phyloP scores from a whole-genome alignment of 92 coral and sea anemone species.

The Isaurus tuberculatus region DNA sequence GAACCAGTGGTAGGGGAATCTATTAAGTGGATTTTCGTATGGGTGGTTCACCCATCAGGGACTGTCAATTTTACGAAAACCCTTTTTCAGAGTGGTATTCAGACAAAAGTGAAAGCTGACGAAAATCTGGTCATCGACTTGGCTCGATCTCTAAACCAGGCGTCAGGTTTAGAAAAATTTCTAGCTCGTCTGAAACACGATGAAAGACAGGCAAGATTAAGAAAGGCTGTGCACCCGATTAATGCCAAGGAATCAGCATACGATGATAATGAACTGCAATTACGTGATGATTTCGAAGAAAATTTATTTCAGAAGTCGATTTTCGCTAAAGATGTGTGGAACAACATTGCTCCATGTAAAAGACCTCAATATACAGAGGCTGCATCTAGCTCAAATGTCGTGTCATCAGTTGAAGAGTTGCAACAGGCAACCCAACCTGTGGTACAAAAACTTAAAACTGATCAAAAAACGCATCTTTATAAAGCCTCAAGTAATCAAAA shows the following conservation, averaged over 20 bases:
- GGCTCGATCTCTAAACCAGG: conserved; percentile 43
- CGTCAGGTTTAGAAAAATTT: conserved; percentile 13
- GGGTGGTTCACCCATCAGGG: conserved; percentile 61
- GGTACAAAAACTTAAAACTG: no score
- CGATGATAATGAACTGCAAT: background rate
- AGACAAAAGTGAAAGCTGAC: conserved; percentile 50
- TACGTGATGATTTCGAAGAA: conserved; percentile 1
- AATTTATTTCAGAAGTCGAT: background rate
- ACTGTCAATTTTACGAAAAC: conserved; percentile 56
- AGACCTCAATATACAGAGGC: background rate
- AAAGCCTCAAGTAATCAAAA: no score
- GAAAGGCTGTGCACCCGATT: background rate
- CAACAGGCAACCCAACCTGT: background rate
- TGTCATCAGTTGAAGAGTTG: background rate
- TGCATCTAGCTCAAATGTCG: background rate
- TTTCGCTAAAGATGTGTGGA: background rate
- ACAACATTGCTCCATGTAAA: background rate
- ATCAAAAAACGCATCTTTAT: no score
- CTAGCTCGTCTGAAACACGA: conserved; percentile 7
- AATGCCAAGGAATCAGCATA: background rate
- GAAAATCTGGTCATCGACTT: conserved; percentile 52
- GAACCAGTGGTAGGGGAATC: conserved; percentile 47
- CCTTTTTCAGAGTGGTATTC: conserved; percentile 25
- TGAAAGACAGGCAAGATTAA: background rate
- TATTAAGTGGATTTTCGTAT: conserved; percentile 45